Evolutionary conservation across 2,888 invertebrate species (phyloP).

Genomic region (Drosophila ochracea): DNA sequence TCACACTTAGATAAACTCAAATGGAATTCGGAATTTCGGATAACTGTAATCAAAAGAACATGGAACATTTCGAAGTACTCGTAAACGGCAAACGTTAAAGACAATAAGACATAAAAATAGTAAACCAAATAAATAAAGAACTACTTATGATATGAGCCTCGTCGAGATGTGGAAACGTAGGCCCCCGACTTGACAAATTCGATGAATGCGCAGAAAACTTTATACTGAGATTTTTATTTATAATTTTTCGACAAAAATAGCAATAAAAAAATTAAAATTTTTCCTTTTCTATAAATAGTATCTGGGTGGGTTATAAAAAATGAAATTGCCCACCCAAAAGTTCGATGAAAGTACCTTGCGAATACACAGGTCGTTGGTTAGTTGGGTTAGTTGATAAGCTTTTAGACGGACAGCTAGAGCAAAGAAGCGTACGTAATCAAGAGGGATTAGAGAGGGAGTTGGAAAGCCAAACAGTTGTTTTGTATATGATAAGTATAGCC

Average conservation of each 20-base stretch:
- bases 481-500: constrained; percentile 45
- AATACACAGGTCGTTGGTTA: constrained; percentile 48
- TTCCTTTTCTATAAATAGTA: constrained; percentile 24
- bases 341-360: constrained; percentile 57
- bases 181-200: constrained; percentile 39
- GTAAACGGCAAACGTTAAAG: constrained; percentile 71
- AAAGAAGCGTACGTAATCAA: constrained; percentile 3
- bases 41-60: constrained; percentile 45
- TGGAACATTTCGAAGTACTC: constrained; percentile 48
- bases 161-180: constrained; percentile 48
- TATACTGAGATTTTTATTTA: constrained; percentile 50
- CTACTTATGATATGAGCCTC: constrained; percentile 53
- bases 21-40: constrained; percentile 34
- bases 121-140: constrained; percentile 40
- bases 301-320: constrained; percentile 8
- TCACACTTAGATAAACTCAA: constrained; percentile 4
- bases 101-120: constrained; percentile 66
- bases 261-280: not conserved
- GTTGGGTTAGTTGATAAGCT: constrained; percentile 39
- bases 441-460: not conserved
- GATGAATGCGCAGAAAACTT: constrained; percentile 37
- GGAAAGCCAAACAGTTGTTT: constrained; percentile 39
- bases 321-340: not conserved
- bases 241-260: constrained; percentile 16
- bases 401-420: constrained; percentile 9